These are phyloP conservation scores for Eilema griseolum DNA, from an alignment of 2,888 invertebrate species.

Conservation along the genomic window DNA sequence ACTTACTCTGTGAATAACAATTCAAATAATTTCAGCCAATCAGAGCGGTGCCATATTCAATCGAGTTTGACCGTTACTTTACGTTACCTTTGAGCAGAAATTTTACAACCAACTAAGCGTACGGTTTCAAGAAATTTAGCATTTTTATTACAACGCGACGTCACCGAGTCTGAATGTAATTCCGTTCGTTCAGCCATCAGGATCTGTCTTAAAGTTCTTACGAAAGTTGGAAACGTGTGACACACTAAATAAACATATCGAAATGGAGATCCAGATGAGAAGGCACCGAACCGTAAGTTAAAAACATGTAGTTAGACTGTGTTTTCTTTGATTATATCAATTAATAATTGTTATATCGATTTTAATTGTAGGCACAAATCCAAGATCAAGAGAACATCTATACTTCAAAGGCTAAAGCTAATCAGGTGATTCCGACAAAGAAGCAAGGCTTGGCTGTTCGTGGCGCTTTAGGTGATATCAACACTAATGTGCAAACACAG, in stretches of 20 bases:
- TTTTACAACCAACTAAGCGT: conserved; percentile 17
- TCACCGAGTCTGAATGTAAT: conserved; percentile 32
- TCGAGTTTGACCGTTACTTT: conserved; percentile 44
- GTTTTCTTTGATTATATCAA: not conserved
- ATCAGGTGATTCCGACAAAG: conserved; percentile 63
- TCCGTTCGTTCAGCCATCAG: conserved; percentile 15
- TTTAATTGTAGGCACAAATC: conserved; percentile 60
- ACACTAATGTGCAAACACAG: conserved; percentile 73
- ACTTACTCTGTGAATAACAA: too few species aligned
- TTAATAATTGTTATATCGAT: conserved; percentile 13
- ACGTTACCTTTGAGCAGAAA: conserved; percentile 10
- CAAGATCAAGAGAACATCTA: conserved; percentile 79
- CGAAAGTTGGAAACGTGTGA: conserved; percentile 11
- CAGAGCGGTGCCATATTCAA: conserved; percentile 26
- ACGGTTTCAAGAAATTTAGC: conserved; percentile 5
- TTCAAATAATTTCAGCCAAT: conserved; percentile 28
- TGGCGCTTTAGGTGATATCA: conserved; percentile 79
- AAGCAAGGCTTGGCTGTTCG: conserved; percentile 69
- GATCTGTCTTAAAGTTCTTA: conserved; percentile 25
- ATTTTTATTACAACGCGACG: not conserved
- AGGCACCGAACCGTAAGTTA: conserved; percentile 71
- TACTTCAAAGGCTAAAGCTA: conserved; percentile 67
- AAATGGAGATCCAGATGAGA: conserved; percentile 73
- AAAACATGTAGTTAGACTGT: not conserved
- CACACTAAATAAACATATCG: conserved; percentile 12